These are phyloP conservation scores for Strigops habroptila DNA, from an alignment of 2,113 vertebrate genomes.

Conservation along the genomic window DNA sequence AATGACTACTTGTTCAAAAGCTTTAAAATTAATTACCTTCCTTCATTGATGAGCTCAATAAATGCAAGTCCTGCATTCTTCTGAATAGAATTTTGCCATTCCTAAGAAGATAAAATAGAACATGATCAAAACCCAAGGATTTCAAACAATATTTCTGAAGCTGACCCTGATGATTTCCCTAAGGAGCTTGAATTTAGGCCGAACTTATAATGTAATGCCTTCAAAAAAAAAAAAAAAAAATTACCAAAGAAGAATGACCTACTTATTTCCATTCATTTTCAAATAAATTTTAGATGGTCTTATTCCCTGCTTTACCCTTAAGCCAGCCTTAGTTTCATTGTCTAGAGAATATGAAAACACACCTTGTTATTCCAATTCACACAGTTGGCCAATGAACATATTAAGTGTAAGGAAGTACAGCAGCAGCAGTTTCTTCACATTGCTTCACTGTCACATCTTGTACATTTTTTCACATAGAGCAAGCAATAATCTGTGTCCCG, in stretches of 20 bases:
- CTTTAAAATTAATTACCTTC: slow-evolving; percentile 85
- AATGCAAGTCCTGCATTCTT: slow-evolving; percentile 98
- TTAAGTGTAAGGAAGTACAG: neutral
- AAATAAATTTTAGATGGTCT: neutral
- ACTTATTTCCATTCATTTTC: neutral
- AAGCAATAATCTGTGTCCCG: neutral
- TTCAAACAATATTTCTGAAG: slow-evolving; percentile 30
- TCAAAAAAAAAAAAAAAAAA: neutral
- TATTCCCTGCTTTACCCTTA: neutral
- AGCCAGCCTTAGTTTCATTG: neutral
- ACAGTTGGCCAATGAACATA: neutral
- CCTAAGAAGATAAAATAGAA: slow-evolving; percentile 80
- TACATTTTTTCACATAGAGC: neutral
- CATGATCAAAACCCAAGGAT: slow-evolving; percentile 39
- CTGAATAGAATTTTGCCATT: slow-evolving; percentile 99
- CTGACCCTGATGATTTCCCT: neutral
- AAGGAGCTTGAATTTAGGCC: neutral
- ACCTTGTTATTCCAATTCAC: neutral
- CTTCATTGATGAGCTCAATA: slow-evolving; percentile 98
- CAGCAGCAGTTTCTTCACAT: neutral
- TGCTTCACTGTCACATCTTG: neutral
- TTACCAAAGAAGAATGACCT: neutral
- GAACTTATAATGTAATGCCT: neutral
- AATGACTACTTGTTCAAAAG: slow-evolving; percentile 54
- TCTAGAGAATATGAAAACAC: neutral